phyloP scores from a whole-genome alignment of 2,797 vertebrate genomes.

The Tokudaia muenninki region DNA sequence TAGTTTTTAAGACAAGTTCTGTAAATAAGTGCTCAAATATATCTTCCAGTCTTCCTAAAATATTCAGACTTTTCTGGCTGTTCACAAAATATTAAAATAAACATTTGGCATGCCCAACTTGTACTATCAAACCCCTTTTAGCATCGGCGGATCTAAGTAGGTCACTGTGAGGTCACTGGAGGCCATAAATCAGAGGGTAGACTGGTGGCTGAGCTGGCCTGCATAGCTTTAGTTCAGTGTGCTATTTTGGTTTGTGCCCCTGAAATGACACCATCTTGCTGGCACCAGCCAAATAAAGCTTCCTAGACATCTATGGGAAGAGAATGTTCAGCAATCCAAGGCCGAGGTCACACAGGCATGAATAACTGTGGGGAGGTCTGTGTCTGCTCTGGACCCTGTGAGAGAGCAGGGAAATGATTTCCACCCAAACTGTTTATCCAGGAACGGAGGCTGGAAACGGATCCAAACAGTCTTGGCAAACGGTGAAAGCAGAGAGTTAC shows the following conservation, averaged over 20 bases:
- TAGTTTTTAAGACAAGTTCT: background rate
- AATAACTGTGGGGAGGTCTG: conserved; percentile 16
- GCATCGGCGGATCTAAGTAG: conserved; percentile 29
- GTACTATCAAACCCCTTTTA: background rate
- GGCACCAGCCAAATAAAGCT: conserved; percentile 76
- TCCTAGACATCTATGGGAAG: conserved; percentile 78
- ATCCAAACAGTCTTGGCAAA: background rate
- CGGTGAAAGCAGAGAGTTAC: background rate
- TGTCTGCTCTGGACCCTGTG: conserved; percentile 6
- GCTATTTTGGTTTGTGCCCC: conserved; percentile 77
- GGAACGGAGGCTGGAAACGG: background rate
- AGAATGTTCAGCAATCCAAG: conserved; percentile 40
- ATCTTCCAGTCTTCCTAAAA: background rate
- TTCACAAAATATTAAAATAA: background rate
- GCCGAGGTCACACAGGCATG: conserved; percentile 52
- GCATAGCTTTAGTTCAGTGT: conserved; percentile 36
- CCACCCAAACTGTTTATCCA: conserved; percentile 29
- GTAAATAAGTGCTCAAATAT: background rate
- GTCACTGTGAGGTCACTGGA: conserved; percentile 52
- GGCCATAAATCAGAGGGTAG: conserved; percentile 56
- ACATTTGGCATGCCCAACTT: background rate
- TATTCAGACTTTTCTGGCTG: background rate
- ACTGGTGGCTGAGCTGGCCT: conserved; percentile 11
- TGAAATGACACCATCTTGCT: conserved; percentile 70
- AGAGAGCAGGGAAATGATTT: background rate